Conservation (phyloP, 2,797 vertebrate species). For the Galaxias olidus region DNA sequence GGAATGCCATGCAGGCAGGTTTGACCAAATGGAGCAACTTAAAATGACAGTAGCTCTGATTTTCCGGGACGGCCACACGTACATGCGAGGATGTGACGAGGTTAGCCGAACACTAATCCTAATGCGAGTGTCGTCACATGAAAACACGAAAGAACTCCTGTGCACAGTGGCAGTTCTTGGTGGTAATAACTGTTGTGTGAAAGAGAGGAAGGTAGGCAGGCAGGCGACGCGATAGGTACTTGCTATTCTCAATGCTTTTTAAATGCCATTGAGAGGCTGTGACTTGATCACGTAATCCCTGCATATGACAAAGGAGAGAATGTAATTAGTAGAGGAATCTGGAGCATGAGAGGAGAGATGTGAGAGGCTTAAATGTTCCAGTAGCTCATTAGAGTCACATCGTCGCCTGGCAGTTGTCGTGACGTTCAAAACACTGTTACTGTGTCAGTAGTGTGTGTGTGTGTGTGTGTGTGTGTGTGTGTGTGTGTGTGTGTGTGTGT, state of each 20-base stretch:
- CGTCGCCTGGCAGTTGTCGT: neutral
- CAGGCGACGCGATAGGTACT: neutral
- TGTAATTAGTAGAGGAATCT: constrained; percentile 36
- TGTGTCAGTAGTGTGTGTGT: neutral
- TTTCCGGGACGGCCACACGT: too few species aligned
- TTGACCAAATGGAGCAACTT: too few species aligned
- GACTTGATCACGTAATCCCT: constrained; percentile 33
- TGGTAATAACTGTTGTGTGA: neutral
- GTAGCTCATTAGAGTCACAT: constrained; percentile 30
- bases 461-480: neutral
- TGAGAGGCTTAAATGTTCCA: constrained; percentile 26
- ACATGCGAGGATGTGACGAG: too few species aligned
- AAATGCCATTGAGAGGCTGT: constrained; percentile 34
- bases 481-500: neutral
- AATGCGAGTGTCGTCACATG: constrained; percentile 3
- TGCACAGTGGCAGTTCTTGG: neutral
- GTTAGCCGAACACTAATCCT: neutral
- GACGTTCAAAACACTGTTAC: constrained; percentile 3
- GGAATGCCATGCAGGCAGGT: too few species aligned
- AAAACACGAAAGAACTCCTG: neutral
- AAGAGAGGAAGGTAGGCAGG: neutral
- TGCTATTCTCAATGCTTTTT: constrained; percentile 31
- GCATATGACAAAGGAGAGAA: constrained; percentile 18
- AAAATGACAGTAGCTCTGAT: too few species aligned
- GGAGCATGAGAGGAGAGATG: neutral